phyloP scores from a whole-genome alignment of 2,113 vertebrate species.

The Dicaeum eximium region DNA sequence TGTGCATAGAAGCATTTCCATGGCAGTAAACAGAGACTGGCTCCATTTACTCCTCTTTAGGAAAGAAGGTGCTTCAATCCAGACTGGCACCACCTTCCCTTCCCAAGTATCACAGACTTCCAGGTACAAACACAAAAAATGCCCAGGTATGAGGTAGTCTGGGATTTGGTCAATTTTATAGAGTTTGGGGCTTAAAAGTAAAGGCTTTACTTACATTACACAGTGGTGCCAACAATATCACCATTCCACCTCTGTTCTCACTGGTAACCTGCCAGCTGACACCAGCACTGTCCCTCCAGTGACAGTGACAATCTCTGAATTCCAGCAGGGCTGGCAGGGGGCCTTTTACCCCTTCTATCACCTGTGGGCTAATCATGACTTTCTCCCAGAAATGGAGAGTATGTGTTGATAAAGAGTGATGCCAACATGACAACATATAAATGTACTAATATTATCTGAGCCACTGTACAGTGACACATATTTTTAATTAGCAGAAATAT shows the following conservation, averaged over 20 bases:
- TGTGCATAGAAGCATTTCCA: not conserved
- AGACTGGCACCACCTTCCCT: not conserved
- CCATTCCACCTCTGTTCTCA: not conserved
- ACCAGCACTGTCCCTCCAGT: not conserved
- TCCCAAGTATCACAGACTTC: not conserved
- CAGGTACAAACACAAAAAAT: not conserved
- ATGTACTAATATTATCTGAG: not conserved
- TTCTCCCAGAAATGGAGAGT: not conserved
- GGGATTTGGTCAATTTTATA: not conserved
- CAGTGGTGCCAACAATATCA: not conserved
- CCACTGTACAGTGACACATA: not conserved
- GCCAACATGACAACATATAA: not conserved
- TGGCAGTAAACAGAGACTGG: not conserved
- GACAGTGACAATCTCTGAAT: not conserved
- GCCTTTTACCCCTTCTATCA: not conserved
- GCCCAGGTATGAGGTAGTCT: not conserved
- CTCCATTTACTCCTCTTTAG: not conserved
- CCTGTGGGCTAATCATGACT: not conserved
- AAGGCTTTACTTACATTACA: not conserved
- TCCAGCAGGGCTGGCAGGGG: not conserved
- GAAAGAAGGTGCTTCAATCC: not conserved
- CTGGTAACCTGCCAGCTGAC: not conserved
- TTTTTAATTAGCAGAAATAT: not conserved
- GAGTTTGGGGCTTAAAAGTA: not conserved
- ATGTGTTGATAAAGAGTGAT: not conserved